phyloP scores from a whole-genome alignment of 2,113 vertebrate species.

The Silurus glanis region DNA sequence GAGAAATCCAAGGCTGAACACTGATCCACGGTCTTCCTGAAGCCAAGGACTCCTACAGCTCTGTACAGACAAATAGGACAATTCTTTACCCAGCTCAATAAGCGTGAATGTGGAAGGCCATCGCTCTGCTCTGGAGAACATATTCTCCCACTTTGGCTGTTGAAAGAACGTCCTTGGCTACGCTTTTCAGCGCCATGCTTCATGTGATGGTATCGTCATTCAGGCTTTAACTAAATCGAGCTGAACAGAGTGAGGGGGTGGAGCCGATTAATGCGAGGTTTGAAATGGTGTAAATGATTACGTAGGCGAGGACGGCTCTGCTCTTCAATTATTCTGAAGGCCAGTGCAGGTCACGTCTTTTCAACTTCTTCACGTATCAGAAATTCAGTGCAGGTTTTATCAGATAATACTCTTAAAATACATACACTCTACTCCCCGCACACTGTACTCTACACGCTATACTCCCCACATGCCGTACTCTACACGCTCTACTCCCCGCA shows the following conservation, averaged over 20 bases:
- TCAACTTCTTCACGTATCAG: background rate
- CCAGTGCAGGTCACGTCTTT: background rate
- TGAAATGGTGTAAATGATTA: background rate
- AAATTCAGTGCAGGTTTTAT: background rate
- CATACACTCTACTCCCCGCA: background rate
- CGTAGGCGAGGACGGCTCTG: no score
- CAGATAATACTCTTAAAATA: no score
- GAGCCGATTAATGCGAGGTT: background rate
- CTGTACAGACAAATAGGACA: slow-evolving; percentile 13
- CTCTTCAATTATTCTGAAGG: slow-evolving; percentile 2
- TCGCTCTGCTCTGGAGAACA: slow-evolving; percentile 29
- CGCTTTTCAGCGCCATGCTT: slow-evolving; percentile 14
- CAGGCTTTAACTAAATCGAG: background rate
- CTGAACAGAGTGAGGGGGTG: background rate
- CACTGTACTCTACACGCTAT: background rate
- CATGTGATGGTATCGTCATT: background rate
- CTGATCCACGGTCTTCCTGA: slow-evolving; percentile 16
- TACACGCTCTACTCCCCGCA: background rate
- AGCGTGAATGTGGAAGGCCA: slow-evolving; percentile 51
- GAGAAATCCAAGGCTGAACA: background rate
- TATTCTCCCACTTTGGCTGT: slow-evolving; percentile 41
- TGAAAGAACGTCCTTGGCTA: slow-evolving; percentile 45
- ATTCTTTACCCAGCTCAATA: slow-evolving; percentile 44
- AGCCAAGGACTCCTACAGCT: slow-evolving; percentile 47
- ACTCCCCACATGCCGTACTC: background rate